Evolutionary conservation across 1,140 invertebrate species (phyloP).

Genomic region (Goniozus legneri): DNA sequence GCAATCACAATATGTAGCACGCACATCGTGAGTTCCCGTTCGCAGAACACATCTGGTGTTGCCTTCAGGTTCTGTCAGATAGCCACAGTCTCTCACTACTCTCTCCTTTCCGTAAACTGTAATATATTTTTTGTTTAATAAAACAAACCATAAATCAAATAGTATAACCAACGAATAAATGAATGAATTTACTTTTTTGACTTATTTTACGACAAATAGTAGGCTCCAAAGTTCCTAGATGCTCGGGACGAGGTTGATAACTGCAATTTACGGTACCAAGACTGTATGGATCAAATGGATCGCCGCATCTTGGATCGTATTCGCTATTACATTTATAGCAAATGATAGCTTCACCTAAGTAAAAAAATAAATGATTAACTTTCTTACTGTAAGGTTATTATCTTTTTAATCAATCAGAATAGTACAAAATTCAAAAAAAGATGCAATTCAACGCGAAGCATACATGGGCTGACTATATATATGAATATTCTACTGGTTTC

Average conservation of each 20-base stretch:
- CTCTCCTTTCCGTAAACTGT: conserved; percentile 71
- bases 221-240: conserved; percentile 62
- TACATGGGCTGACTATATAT: neutral
- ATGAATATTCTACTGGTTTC: neutral
- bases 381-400: neutral
- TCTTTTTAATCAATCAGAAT: neutral
- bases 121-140: conserved; percentile 18
- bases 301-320: conserved; percentile 79
- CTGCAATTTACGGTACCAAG: conserved; percentile 81
- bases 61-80: conserved; percentile 62
- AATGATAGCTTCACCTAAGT: conserved; percentile 55
- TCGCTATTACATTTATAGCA: conserved; percentile 86
- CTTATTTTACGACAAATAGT: conserved; percentile 75
- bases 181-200: conserved; percentile 63
- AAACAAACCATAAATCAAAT: neutral
- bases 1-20: conserved; percentile 72
- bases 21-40: conserved; percentile 71
- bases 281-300: conserved; percentile 78
- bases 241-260: conserved; percentile 66
- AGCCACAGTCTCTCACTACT: conserved; percentile 73
- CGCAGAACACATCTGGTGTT: conserved; percentile 61
- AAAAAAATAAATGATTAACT: conserved; percentile 8
- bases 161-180: neutral
- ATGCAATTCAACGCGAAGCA: neutral
- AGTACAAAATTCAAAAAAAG: neutral